Evolutionary conservation across 2,888 invertebrate genomes (phyloP).

Genomic region (Gerosis bhagava): DNA sequence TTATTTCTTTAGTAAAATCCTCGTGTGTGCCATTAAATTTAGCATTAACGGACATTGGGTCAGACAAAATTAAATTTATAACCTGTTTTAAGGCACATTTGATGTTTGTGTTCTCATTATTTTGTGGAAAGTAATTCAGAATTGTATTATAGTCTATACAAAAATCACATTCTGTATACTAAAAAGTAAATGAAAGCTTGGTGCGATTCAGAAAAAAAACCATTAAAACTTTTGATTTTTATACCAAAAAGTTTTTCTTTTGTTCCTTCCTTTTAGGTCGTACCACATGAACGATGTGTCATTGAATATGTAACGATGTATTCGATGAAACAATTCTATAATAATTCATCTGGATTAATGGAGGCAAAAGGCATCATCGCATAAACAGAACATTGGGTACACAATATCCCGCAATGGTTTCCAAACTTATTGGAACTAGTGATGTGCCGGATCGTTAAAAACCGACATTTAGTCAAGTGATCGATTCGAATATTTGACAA

Average conservation of each 20-base stretch:
- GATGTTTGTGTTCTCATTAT: conserved; percentile 60
- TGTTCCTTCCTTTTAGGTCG: conserved; percentile 25
- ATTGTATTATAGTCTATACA: conserved; percentile 76
- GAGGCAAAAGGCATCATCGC: no score
- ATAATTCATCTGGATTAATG: no score
- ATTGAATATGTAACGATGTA: no score
- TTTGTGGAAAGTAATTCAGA: conserved; percentile 61
- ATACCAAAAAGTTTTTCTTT: conserved; percentile 76
- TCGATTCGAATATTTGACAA: no score
- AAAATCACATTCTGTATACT: conserved; percentile 81
- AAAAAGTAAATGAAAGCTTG: conserved; percentile 82
- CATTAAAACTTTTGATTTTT: conserved; percentile 83
- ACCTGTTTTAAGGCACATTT: conserved; percentile 63
- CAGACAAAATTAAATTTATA: conserved; percentile 74
- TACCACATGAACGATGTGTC: no score
- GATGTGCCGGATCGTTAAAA: no score
- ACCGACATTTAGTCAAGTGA: no score
- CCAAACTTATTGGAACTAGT: no score
- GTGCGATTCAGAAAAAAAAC: conserved; percentile 81
- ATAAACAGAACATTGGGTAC: no score
- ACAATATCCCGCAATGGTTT: no score
- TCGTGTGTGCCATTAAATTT: conserved; percentile 66
- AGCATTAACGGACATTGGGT: conserved; percentile 60
- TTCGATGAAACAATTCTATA: no score
- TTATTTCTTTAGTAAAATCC: conserved; percentile 39